Evolutionary conservation across 2,888 invertebrate genomes (phyloP).

Genomic region (Crepidodera aurea): DNA sequence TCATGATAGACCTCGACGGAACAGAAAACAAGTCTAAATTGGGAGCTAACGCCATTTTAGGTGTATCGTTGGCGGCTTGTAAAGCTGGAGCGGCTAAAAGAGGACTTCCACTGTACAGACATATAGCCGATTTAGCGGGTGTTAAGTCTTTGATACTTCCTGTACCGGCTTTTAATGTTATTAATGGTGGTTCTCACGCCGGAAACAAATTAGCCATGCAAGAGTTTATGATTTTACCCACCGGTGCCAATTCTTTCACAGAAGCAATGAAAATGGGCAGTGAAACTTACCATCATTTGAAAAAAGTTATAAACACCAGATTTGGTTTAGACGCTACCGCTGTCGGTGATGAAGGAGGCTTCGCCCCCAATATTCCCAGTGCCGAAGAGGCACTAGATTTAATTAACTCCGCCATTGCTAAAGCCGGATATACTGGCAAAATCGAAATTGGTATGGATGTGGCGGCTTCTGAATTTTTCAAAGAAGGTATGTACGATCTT

Average conservation of each 20-base stretch:
- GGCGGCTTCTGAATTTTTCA: conserved; percentile 97
- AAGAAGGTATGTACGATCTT: conserved; percentile 84
- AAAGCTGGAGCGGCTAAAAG: conserved; percentile 98
- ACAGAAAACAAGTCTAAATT: conserved; percentile 97
- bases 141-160: conserved; percentile 91
- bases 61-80: conserved; percentile 94
- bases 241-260: conserved; percentile 89
- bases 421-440: conserved; percentile 97
- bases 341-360: conserved; percentile 99
- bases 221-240: conserved; percentile 62
- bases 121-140: conserved; percentile 95
- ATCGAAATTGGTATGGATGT: conserved; percentile 99
- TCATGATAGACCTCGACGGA: conserved; percentile 90
- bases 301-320: conserved; percentile 96
- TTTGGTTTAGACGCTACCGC: conserved; percentile 96
- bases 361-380: conserved; percentile 97
- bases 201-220: conserved; percentile 96
- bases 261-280: conserved; percentile 99
- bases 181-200: conserved; percentile 99
- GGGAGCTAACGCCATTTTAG: conserved; percentile 97
- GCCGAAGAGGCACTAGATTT: conserved; percentile 93
- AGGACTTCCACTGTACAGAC: conserved; percentile 85
- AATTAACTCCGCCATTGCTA: conserved; percentile 87
- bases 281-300: conserved; percentile 95
- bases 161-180: conserved; percentile 98